Evolutionary conservation across 1,140 invertebrate genomes (phyloP), one percentile per base, ranked within the genome.

Genomic region (Nilaparvata lugens): DNA sequence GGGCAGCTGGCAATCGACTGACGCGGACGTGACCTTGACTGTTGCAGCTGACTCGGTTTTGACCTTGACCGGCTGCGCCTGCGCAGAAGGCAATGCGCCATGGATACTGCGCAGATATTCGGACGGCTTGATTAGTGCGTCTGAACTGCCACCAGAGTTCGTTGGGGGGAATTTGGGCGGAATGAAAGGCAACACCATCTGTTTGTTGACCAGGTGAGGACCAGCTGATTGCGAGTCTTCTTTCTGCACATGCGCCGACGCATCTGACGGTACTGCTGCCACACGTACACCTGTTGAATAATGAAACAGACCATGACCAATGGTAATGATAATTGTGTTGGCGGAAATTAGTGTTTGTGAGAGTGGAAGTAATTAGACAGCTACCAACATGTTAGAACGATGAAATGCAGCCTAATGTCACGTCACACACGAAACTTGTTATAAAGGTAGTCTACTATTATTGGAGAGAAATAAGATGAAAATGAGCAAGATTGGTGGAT

Each of bases 41-140:
- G 45, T 7, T 9, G 21, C 42, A 4, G 14, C 42, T 3, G 14
- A 9, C 6, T 9, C 45, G 7, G 45, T 9, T 23, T 3, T 45
- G 3, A 13, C 4, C 5, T 45, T 4, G 5, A 16, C 5, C 18
- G 16, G 45, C 1, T 5, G 16, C 6, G 4, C 3, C 3, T 4
- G 18, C 9, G 53, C 23, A 54, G 65, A 72, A 63, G 71, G 72
- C 4, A 61, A 51, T 3, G 65, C 19, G 76, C 82, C 83, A 71
- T 82, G 81, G 71, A 93, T 88, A 69, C 87, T 90, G 67, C 85
- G 84, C 60, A 95, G 77, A 74, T 95, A 95, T 73, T 95, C 91
- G 35, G 89, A 92, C 42, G 92, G 92, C 71, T 94, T 94, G 69
- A 95, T 92, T 45, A 94, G 80, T 42, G 85, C 81, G 71, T 91